Conservation (phyloP, 2,797 vertebrate species). For the Sylvia borin region DNA sequence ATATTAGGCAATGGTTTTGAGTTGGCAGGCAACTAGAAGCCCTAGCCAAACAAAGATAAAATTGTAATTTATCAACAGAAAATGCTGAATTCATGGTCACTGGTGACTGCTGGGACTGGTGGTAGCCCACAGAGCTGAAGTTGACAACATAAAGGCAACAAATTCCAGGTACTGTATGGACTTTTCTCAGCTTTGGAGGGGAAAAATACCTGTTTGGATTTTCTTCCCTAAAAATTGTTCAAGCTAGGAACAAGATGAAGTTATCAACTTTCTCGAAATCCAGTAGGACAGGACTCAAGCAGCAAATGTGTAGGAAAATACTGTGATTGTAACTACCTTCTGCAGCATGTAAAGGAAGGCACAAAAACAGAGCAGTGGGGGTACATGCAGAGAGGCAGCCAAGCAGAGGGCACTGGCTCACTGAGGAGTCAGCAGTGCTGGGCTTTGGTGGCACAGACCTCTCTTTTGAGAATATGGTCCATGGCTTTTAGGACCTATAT, state of each 20-base stretch:
- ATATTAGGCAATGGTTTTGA: conserved; percentile 54
- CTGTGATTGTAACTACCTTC: not conserved
- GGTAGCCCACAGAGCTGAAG: not conserved
- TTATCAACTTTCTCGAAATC: not conserved
- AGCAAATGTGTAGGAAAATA: not conserved
- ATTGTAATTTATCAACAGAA: conserved; percentile 41
- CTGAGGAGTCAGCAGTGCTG: not conserved
- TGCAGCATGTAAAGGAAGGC: not conserved
- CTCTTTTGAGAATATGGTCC: not conserved
- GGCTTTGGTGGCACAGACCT: not conserved
- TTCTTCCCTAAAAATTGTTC: not conserved
- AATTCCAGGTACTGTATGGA: not conserved
- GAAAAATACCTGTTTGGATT: not conserved
- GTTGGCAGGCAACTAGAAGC: conserved; percentile 51
- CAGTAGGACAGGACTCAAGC: not conserved
- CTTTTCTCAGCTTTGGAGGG: not conserved
- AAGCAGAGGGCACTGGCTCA: not conserved
- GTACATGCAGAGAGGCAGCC: fast-evolving
- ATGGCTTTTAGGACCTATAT: not conserved
- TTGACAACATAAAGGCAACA: not conserved
- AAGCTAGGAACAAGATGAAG: not conserved
- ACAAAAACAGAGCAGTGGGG: not conserved
- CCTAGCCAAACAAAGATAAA: conserved; percentile 56
- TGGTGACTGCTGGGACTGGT: not conserved
- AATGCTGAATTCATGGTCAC: conserved; percentile 31